A percentile compares a stretch with the other conserved stretches of the same genome.
phyloP scores from a whole-genome alignment of 2,113 vertebrate species.

The Chloropsis hardwickii region DNA sequence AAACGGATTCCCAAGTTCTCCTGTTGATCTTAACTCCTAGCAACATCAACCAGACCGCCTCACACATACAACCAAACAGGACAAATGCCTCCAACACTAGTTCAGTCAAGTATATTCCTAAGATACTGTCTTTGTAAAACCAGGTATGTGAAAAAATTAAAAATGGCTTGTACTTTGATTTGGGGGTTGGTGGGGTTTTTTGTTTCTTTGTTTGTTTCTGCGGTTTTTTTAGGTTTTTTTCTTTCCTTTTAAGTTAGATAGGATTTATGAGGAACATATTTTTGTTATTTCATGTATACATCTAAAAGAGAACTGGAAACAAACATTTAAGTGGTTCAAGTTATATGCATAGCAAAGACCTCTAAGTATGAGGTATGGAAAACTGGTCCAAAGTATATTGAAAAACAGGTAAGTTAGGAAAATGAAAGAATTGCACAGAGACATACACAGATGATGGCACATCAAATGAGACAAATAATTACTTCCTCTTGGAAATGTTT shows the following conservation, averaged over 20 bases:
- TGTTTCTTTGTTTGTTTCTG: background rate
- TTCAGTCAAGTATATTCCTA: background rate
- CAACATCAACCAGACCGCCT: background rate
- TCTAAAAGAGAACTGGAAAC: background rate
- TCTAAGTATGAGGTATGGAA: background rate
- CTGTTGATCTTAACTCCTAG: background rate
- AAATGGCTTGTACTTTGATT: background rate
- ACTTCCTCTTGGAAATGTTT: background rate
- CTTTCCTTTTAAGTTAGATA: background rate
- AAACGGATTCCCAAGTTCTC: background rate
- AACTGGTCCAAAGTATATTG: background rate
- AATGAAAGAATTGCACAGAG: background rate
- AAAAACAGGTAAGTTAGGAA: fast-evolving
- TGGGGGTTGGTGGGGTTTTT: background rate
- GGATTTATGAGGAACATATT: background rate
- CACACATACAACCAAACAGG: background rate
- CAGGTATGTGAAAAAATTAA: background rate
- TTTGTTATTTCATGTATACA: background rate
- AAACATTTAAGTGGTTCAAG: background rate
- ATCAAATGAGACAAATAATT: background rate
- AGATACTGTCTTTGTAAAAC: background rate
- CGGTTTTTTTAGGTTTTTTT: background rate
- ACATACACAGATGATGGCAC: background rate
- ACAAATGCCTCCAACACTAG: background rate
- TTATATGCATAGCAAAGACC: background rate